A percentile compares a stretch with the other conserved stretches of the same genome.
These are phyloP conservation scores for Nymphalis polychloros DNA, from an alignment of 2,888 invertebrate species.

Conservation along the genomic window DNA sequence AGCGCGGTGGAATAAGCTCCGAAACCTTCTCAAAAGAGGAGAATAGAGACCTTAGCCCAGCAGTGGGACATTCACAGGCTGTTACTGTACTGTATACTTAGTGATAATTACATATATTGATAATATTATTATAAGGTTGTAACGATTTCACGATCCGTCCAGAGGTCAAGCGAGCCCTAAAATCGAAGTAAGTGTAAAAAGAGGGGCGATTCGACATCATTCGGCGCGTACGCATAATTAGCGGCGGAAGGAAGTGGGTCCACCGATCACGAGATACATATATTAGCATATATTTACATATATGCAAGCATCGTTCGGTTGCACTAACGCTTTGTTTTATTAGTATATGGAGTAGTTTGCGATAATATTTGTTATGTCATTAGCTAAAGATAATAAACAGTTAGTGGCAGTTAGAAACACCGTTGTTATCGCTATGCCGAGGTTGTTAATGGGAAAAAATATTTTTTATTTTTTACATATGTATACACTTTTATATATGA, in stretches of 20 bases:
- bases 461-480: background rate
- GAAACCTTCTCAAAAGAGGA: too few species aligned
- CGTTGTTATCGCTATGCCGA: background rate
- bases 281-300: constrained; percentile 61
- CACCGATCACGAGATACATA: constrained; percentile 59
- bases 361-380: constrained; percentile 11
- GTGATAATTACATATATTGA: too few species aligned
- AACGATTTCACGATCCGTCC: too few species aligned
- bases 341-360: constrained; percentile 12
- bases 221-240: constrained; percentile 49
- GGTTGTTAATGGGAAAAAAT: background rate
- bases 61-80: too few species aligned
- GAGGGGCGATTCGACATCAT: constrained; percentile 19
- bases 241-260: constrained; percentile 65
- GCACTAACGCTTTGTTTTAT: constrained; percentile 24
- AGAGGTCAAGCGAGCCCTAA: constrained; percentile 13
- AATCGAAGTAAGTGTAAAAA: constrained; percentile 8
- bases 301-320: constrained; percentile 44
- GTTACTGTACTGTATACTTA: too few species aligned
- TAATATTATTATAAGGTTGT: too few species aligned
- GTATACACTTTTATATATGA: too few species aligned
- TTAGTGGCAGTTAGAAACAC: background rate
- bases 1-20: too few species aligned
- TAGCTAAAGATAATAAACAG: background rate
- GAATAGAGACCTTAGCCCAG: too few species aligned